Evolutionary conservation across 1,140 invertebrate species (phyloP), one percentile per base, ranked within the genome.

Genomic region (Nomia melanderi): DNA sequence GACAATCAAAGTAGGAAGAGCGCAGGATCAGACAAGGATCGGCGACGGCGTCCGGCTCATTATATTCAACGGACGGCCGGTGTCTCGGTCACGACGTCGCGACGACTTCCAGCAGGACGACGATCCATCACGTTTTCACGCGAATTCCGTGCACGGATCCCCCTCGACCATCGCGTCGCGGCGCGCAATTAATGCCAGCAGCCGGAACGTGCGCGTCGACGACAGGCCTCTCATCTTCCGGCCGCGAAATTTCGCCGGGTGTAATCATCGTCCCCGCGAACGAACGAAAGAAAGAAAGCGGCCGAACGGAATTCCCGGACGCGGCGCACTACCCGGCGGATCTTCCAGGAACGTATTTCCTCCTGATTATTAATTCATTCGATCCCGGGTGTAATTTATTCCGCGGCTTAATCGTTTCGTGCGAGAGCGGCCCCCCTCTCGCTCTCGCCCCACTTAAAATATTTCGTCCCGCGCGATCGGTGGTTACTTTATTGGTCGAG

Each of bases 81-180:
- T 41, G 67, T 66, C 67, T 82, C 74, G 65, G 70, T 73, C 63
- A 77, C 50, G 62, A 77, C 71, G 74, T 80, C 77, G 65, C 79
- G 73, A 65, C 78, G 73, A 83, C 73, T 84, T 76, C 69, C 65
- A 63, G 20, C 70, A 78, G 56, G 20, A 62, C 72, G 60, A 36
- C 70, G 77, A 87, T 87, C 87, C 82, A 80, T 85, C 83, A 84
- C 87, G 85, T 81, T 64, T 78, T 74, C 69, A 56, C 69, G 81
- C 73, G 69, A 88, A 90, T 89, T 88, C 85, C 78, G 57, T 25
- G 66, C 78, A 80, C 78, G 78, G n/a, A n/a, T n/a, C n/a, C n/a
- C n/a, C n/a, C n/a, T n/a, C n/a, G n/a, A n/a, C n/a, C n/a, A 72
- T 56, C 56, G 56, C 62, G 50, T 14, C 62, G 41, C 70, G 62